Base-by-base conservation (phyloP, 1,140 invertebrate species). In the Eumaeus atala region DNA sequence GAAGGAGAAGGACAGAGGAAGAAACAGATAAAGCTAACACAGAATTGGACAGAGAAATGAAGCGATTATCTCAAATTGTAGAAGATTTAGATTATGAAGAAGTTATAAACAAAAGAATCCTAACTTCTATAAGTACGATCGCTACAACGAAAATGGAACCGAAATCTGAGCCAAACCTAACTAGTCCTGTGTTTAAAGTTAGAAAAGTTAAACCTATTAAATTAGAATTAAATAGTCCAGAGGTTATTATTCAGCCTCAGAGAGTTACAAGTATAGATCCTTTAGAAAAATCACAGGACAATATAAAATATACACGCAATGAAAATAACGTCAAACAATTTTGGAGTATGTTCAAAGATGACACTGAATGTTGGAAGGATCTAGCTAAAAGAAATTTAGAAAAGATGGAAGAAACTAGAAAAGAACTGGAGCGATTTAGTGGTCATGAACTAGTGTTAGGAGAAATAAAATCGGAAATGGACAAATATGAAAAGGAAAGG, bases 341-440 rank as follows among this genome's bases (percentile, higher is more conserved):
- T 58, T 88, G 86, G 86, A 81, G 78, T 59, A 68, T 88, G 66
- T 88, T 88, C 59, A 84, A 79, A 59, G 78, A 87, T 59, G 87
- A 88, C 51, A 80, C 84, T 0, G 86, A 87, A 55, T 84, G 84
- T 72, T 88, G 86, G 86, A 87, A 85, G 53, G 84, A 75, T 1
- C 58, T 88, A 21, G 84, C 87, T 16, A 77, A 87, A 49, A 78
- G 84, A 48, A 85, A 88, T 64, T 62, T 87, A n/a, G 74, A 84
- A 3, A 87, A 83, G 72, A 84, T 85, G 77, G 76, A 87, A 53
- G 85, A 88, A 54, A 80, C 86, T 0, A 82, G 77, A 65, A 60
- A 68, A 36, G 84, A 87, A 36, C 62, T 88, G 14, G 83, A 85
- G 44, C 72, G 84, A 53, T 88, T 88, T 50, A 87, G 83, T 18